A percentile compares a stretch with the other conserved stretches of the same genome.
Evolutionary conservation across 1,140 invertebrate species (phyloP).

Genomic region (Lordiphosa mommai): DNA sequence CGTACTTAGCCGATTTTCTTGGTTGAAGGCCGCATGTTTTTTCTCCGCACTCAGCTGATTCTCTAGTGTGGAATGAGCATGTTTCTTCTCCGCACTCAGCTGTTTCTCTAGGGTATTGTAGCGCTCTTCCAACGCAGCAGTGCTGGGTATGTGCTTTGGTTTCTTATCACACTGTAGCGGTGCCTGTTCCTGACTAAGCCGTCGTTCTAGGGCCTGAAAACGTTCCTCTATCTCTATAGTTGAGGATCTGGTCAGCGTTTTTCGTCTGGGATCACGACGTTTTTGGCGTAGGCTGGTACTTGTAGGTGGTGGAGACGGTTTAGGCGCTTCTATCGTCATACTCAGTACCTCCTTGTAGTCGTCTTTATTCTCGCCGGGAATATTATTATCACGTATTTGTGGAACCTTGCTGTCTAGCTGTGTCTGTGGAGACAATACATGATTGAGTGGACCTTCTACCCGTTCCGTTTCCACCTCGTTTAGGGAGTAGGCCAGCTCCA

Average conservation of each 20-base stretch:
- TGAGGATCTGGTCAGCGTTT: constrained; percentile 60
- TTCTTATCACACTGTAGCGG: constrained; percentile 9
- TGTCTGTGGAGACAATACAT: background rate
- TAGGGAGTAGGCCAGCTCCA: constrained; percentile 66
- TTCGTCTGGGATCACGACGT: constrained; percentile 58
- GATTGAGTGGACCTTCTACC: background rate
- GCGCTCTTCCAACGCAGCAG: constrained; percentile 59
- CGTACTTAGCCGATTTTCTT: constrained; percentile 54
- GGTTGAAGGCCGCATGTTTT: background rate
- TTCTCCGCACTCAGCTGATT: constrained; percentile 57
- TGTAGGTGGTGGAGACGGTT: constrained; percentile 3
- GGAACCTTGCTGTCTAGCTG: constrained; percentile 9
- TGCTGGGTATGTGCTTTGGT: constrained; percentile 57
- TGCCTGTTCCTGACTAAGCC: constrained; percentile 48
- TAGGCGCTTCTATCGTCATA: constrained; percentile 56
- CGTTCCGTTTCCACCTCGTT: constrained; percentile 54
- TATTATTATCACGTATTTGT: constrained; percentile 52
- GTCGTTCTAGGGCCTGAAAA: constrained; percentile 56
- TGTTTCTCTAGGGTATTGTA: constrained; percentile 60
- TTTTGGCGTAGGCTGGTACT: constrained; percentile 32
- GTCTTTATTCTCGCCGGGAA: constrained; percentile 65
- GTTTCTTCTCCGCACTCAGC: constrained; percentile 5
- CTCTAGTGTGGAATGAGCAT: constrained; percentile 19
- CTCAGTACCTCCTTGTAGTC: constrained; percentile 60
- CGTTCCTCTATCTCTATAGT: constrained; percentile 75